A percentile compares a stretch with the other conserved stretches of the same genome.
Conservation (phyloP, 1,140 invertebrate genomes). For the Hestina assimilis region DNA sequence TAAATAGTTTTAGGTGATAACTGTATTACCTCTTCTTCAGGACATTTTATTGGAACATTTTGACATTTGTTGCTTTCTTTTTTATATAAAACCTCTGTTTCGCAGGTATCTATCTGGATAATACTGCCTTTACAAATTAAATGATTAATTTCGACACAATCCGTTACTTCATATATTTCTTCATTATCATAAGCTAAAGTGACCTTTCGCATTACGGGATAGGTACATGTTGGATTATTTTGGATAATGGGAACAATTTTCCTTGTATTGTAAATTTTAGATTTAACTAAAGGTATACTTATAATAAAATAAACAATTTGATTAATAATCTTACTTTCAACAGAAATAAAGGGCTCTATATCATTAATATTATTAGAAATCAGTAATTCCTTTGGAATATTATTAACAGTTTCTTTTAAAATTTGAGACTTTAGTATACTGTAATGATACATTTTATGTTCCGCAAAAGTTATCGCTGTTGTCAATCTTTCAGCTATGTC, state of each 20-base stretch:
- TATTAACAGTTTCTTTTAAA: no score
- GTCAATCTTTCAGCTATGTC: no score
- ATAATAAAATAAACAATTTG: no score
- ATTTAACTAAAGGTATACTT: not conserved
- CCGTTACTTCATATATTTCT: constrained; percentile 23
- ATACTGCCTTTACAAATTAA: no score
- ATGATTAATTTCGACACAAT: constrained; percentile 12
- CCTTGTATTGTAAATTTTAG: no score
- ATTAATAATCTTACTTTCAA: no score
- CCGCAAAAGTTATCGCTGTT: no score
- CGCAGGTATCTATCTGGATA: constrained; percentile 18
- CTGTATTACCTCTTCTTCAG: constrained; percentile 12
- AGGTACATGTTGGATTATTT: constrained; percentile 22
- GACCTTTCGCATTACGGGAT: constrained; percentile 27
- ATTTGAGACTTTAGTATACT: no score
- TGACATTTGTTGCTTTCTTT: constrained; percentile 20
- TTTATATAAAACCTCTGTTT: constrained; percentile 20
- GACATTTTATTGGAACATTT: constrained; percentile 21
- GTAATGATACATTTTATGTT: no score
- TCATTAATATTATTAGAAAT: no score
- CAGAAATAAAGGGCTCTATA: no score
- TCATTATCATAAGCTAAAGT: constrained; percentile 19
- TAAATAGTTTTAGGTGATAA: constrained; percentile 17
- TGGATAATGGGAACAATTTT: not conserved
- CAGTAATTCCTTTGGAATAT: no score